Evolutionary conservation across 1,140 invertebrate species (phyloP).

Genomic region (Pissodes strobi): DNA sequence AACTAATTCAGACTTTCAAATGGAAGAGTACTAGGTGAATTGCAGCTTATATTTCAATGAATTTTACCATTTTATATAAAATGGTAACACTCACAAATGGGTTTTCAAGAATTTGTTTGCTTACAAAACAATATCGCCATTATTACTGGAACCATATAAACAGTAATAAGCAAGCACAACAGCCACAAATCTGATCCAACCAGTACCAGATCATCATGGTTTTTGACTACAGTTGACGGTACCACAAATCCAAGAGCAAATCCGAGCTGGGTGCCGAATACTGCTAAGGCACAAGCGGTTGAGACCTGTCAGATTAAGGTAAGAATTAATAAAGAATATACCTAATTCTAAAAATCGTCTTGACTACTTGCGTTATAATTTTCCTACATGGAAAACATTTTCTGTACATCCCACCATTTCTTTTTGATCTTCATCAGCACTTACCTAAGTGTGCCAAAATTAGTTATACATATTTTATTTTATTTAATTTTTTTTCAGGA

Average conservation of each 20-base stretch:
- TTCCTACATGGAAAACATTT: no score
- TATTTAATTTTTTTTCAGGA: neutral
- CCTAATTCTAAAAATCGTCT: no score
- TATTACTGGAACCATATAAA: slow-evolving; percentile 32
- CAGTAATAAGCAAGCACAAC: slow-evolving; percentile 24
- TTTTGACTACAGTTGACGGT: slow-evolving; percentile 56
- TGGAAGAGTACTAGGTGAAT: no score
- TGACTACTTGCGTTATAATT: no score
- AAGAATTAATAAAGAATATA: no score
- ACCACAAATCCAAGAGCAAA: slow-evolving; percentile 56
- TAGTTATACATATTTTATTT: no score
- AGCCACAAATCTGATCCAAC: slow-evolving; percentile 51
- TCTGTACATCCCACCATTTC: no score
- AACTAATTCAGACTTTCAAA: no score
- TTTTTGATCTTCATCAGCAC: no score
- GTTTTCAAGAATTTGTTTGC: neutral
- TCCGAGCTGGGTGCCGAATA: slow-evolving; percentile 77
- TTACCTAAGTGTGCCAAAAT: no score
- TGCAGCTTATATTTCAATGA: neutral
- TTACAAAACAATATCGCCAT: slow-evolving; percentile 34
- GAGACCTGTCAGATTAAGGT: no score
- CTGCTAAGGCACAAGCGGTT: slow-evolving; percentile 76
- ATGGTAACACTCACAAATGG: neutral
- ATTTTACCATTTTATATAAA: no score
- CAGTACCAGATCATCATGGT: slow-evolving; percentile 53